Evolutionary conservation across 2,113 vertebrate genomes (phyloP).

Genomic region (Rhea pennata): DNA sequence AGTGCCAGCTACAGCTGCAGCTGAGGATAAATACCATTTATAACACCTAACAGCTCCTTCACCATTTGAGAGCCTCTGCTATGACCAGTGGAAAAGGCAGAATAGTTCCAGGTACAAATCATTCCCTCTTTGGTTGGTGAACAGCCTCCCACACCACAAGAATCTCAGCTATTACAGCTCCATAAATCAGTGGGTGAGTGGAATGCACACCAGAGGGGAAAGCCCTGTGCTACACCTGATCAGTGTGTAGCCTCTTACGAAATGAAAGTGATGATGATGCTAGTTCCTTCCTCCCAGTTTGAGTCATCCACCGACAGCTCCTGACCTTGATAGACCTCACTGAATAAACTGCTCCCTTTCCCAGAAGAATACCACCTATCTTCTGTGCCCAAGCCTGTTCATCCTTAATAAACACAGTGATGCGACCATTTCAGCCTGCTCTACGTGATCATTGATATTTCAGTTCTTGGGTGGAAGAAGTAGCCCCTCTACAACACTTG

Average conservation of each 20-base stretch:
- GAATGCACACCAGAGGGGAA: no score
- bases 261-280: neutral
- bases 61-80: neutral
- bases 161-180: neutral
- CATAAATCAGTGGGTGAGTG: neutral
- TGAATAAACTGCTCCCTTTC: neutral
- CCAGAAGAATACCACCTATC: rapidly evolving
- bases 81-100: rapidly evolving
- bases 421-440: neutral
- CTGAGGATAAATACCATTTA: neutral
- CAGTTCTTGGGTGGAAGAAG: neutral
- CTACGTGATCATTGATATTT: neutral
- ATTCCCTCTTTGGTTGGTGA: neutral
- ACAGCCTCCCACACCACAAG: neutral
- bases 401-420: neutral
- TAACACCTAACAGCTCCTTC: neutral
- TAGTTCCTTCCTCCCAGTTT: neutral
- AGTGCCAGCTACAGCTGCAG: neutral
- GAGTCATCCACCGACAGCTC: neutral
- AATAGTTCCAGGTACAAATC: neutral
- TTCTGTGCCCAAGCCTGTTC: neutral
- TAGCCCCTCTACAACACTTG: neutral
- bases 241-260: rapidly evolving
- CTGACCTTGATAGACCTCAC: neutral
- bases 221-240: neutral